Conservation (phyloP, 2,797 vertebrate species). For the Enteromius viviparus region DNA sequence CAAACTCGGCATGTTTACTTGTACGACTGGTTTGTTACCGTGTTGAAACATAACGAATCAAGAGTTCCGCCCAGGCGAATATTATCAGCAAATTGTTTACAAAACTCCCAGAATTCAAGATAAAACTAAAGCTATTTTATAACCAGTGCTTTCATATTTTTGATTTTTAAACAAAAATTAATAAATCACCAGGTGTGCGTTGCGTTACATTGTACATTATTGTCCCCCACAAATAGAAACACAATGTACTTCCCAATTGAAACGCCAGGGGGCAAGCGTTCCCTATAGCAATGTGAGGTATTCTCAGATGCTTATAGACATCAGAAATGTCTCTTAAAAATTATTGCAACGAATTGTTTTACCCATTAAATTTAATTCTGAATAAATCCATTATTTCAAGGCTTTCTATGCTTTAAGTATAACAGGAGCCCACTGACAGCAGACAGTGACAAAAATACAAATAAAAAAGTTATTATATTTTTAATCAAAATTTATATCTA, state of each 20-base stretch:
- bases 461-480: too few relatives aligned
- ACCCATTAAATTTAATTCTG: not conserved
- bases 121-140: not conserved
- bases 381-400: not conserved
- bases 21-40: not conserved
- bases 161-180: not conserved
- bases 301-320: not conserved
- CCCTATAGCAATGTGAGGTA: not conserved
- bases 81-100: not conserved
- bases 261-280: slow-evolving; percentile 5
- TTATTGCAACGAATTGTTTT: not conserved
- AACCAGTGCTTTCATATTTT: not conserved
- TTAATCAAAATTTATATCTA: not conserved
- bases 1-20: not conserved
- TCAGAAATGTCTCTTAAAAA: not conserved
- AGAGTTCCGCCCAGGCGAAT: slow-evolving; percentile 16
- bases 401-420: not conserved
- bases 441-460: not conserved
- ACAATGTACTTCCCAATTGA: not conserved
- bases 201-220: not conserved
- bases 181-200: not conserved
- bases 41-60: slow-evolving; percentile 26
- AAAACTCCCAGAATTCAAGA: not conserved
- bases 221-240: not conserved
- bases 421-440: not conserved